Base-by-base conservation (phyloP, 2,888 invertebrate genomes). In the Glyphotaelius pellucidus region DNA sequence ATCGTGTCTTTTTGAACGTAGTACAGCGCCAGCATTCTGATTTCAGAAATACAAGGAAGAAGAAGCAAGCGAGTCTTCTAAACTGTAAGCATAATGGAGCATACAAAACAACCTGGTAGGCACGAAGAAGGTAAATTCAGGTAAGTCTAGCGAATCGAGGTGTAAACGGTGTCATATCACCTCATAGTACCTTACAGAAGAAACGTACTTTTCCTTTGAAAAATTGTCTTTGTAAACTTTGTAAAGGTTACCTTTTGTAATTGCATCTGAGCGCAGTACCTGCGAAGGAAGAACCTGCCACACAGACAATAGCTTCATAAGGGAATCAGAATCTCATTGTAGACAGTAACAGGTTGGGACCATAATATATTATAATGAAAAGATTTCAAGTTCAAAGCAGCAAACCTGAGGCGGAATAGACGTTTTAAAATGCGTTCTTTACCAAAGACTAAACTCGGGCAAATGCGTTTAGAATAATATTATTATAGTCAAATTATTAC, bases 81-180 rank as follows among this genome's bases (percentile, higher is more conserved):
- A 25, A 67, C 67, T 67, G 67, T 67, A 19, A 67, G 19, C 67
- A 67, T 67, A 67, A 1, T 9, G 25, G 25, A 67, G 25, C n/a
- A 25, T 25, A 67, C 25, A 67, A 67, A 25, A n/a, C 67, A n/a
- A 67, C 9, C 67, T 7, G 15, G 52, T 52, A 52, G 19, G 52
- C 67, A n/a, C n/a, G 67, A 67, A 67, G 67, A 67, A 67, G 25
- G 67, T 67, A 31, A 81, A 81, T 14, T 19, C 81, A 85, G n/a
- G 32, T 85, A n/a, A 38, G 42, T 85, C 38, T 85, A 35, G 85
- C 85, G 85, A 38, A 85, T 32, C 85, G 85, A 85, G 85, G 85
- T 38, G 35, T 85, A 9, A 85, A 85, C 32, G 42, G 42, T 38
- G 38, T 32, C 38, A 38, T 35, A 12, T n/a, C 85, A 32, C 32